These are phyloP conservation scores for Epirrita christyi DNA, from an alignment of 2,888 invertebrate genomes.

Conservation along the genomic window DNA sequence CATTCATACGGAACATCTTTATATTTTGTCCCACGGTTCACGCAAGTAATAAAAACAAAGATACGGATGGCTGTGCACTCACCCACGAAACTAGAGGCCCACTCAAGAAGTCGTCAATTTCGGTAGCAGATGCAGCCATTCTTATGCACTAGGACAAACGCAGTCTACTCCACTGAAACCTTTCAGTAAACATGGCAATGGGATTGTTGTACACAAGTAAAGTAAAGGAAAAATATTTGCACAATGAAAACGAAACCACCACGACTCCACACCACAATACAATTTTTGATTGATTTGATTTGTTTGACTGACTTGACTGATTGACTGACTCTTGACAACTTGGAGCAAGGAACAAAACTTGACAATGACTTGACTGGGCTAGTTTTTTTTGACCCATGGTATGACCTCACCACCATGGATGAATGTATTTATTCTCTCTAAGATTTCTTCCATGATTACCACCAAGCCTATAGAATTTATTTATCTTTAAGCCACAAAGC, in stretches of 20 bases:
- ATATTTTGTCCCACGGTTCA: constrained; percentile 67
- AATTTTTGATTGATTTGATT: not conserved
- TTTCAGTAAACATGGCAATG: constrained; percentile 68
- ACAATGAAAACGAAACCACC: constrained; percentile 23
- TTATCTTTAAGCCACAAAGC: too few relatives aligned
- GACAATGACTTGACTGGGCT: too few relatives aligned
- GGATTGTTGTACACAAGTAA: constrained; percentile 48
- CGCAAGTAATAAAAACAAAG: constrained; percentile 62
- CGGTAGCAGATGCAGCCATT: constrained; percentile 87
- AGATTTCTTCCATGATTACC: too few relatives aligned
- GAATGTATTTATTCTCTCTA: too few relatives aligned
- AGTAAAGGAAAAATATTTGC: constrained; percentile 18
- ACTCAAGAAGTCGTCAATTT: constrained; percentile 93
- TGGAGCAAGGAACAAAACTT: too few relatives aligned
- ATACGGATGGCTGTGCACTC: constrained; percentile 81
- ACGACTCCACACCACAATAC: constrained; percentile 1
- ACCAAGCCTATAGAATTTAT: too few relatives aligned
- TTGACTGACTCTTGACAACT: too few relatives aligned
- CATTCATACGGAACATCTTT: constrained; percentile 63
- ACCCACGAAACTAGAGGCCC: constrained; percentile 95
- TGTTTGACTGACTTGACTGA: too few relatives aligned
- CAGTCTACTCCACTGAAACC: constrained; percentile 60
- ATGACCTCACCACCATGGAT: too few relatives aligned
- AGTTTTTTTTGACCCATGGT: too few relatives aligned
- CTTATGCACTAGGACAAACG: constrained; percentile 72